These are phyloP conservation scores for Clupea harengus DNA, from an alignment of 2,113 vertebrate species.

Conservation along the genomic window DNA sequence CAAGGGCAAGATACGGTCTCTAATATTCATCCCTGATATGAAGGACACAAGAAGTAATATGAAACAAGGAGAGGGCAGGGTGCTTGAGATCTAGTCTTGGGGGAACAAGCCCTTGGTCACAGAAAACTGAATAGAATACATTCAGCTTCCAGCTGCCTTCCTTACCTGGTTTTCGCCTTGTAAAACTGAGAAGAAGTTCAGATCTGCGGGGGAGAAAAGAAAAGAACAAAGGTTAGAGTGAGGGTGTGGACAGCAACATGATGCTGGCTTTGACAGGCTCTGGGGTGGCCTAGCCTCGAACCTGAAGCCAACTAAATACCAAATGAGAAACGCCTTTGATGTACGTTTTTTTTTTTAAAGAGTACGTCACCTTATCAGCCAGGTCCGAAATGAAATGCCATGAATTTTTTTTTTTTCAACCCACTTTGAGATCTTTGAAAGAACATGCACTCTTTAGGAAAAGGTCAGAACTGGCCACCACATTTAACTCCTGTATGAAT, in stretches of 20 bases:
- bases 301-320: not conserved
- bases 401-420: no score
- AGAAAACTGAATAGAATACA: not conserved
- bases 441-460: no score
- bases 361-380: not conserved
- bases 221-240: slow-evolving; percentile 32
- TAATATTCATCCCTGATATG: not conserved
- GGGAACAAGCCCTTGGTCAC: not conserved
- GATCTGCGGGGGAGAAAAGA: slow-evolving; percentile 74
- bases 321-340: not conserved
- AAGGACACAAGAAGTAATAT: not conserved
- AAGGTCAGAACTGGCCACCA: no score
- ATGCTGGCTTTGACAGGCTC: not conserved
- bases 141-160: not conserved
- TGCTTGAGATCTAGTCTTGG: not conserved
- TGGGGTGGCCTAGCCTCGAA: not conserved
- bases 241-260: not conserved
- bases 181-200: slow-evolving; percentile 98
- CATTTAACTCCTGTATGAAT: not conserved
- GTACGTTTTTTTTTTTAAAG: not conserved
- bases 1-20: not conserved
- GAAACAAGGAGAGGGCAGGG: not conserved
- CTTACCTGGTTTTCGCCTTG: slow-evolving; percentile 98
- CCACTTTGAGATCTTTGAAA: no score
- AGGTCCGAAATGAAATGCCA: no score